Conservation (phyloP, 1,140 invertebrate species). For the Steinernema feltiae region DNA sequence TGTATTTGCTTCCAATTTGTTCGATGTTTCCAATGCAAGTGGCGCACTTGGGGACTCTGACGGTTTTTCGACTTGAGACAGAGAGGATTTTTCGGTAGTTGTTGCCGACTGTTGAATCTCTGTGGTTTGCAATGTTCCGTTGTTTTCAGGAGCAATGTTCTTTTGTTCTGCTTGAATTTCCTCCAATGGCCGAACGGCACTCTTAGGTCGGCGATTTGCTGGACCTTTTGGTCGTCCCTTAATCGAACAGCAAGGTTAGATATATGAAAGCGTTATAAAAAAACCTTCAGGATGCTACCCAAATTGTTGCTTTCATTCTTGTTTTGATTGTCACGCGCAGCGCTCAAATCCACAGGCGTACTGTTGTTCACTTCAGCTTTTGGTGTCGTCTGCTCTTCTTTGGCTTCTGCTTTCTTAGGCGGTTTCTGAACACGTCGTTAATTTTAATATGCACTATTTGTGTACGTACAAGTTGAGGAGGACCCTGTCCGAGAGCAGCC, state of each 20-base stretch:
- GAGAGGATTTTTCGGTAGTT: not conserved
- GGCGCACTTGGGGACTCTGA: not conserved
- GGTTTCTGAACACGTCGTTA: slow-evolving; percentile 16
- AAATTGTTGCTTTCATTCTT: not conserved
- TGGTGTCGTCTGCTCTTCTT: not conserved
- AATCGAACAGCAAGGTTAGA: too few species aligned
- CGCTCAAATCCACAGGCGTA: too few species aligned
- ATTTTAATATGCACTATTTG: too few species aligned
- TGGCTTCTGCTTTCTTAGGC: not conserved
- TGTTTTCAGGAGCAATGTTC: too few species aligned
- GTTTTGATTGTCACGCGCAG: too few species aligned
- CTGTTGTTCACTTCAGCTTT: not conserved
- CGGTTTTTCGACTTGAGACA: too few species aligned
- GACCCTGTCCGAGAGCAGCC: not conserved
- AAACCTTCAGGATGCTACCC: not conserved
- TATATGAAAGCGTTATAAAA: too few species aligned
- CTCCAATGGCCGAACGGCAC: too few species aligned
- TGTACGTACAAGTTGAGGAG: slow-evolving; percentile 4
- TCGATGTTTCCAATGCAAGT: not conserved
- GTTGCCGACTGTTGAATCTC: too few species aligned
- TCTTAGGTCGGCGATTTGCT: not conserved
- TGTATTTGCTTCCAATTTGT: not conserved
- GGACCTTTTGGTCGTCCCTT: not conserved
- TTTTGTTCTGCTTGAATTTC: not conserved
- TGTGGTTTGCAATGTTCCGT: too few species aligned